These are phyloP conservation scores for Synanthedon vespiformis DNA, from an alignment of 2,888 invertebrate species.

Conservation along the genomic window DNA sequence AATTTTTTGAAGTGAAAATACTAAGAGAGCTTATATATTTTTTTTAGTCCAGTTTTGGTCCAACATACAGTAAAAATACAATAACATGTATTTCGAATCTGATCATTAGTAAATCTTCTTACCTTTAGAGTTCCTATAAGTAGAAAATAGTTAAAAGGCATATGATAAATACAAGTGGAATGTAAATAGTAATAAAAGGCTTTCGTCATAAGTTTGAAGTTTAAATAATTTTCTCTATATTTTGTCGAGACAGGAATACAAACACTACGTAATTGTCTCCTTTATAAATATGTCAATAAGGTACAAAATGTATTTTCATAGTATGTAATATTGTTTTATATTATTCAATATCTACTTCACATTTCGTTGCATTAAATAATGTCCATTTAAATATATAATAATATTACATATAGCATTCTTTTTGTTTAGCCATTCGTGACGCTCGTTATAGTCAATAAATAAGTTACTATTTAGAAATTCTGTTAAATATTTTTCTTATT, in stretches of 20 bases:
- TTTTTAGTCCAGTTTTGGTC: constrained; percentile 43
- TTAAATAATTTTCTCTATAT: constrained; percentile 13
- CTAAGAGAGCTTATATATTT: constrained; percentile 40
- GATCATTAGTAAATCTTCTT: constrained; percentile 2
- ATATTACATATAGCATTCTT: too few relatives aligned
- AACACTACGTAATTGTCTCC: too few relatives aligned
- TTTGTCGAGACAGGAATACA: too few relatives aligned
- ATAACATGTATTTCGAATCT: constrained; percentile 12
- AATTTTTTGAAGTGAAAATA: constrained; percentile 15
- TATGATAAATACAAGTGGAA: constrained; percentile 62
- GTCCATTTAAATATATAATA: too few relatives aligned
- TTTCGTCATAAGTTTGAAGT: constrained; percentile 58
- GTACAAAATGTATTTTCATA: too few relatives aligned
- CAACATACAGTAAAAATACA: constrained; percentile 38
- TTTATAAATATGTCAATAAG: too few relatives aligned
- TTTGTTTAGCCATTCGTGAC: too few relatives aligned
- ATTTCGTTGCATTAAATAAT: too few relatives aligned
- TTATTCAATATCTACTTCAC: too few relatives aligned
- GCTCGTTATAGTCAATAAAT: neutral
- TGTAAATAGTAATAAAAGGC: constrained; percentile 54
- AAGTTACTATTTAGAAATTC: neutral
- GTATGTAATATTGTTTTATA: too few relatives aligned
- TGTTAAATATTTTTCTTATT: neutral
- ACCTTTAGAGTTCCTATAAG: constrained; percentile 14
- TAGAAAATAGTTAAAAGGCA: constrained; percentile 27